These are phyloP conservation scores for Anas bahamensis DNA, from an alignment of 2,797 vertebrate species.

Conservation along the genomic window DNA sequence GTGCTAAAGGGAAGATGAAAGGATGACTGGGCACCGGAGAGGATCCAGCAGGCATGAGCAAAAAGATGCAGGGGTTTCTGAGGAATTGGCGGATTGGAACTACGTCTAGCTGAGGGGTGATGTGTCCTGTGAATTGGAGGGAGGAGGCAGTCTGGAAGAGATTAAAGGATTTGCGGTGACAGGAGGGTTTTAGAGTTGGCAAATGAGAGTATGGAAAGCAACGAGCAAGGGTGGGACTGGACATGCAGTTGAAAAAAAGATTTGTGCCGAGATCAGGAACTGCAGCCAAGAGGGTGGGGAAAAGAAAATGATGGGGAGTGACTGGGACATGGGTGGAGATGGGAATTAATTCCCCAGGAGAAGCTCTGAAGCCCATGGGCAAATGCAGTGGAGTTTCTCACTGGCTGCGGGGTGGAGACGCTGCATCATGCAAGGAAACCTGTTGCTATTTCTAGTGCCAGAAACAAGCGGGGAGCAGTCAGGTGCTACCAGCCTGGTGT, in stretches of 20 bases:
- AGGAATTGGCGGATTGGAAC: background rate
- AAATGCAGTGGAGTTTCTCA: conserved; percentile 46
- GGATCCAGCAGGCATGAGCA: background rate
- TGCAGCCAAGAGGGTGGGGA: conserved; percentile 53
- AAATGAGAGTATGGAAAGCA: conserved; percentile 38
- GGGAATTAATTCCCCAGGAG: conserved; percentile 46
- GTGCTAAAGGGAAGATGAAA: background rate
- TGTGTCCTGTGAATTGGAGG: conserved; percentile 6
- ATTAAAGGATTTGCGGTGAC: conserved; percentile 18
- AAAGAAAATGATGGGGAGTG: conserved; percentile 5
- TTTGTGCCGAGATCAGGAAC: conserved; percentile 12
- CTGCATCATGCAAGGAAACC: conserved; percentile 32
- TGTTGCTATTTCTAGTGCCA: conserved; percentile 35
- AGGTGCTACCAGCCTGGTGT: conserved; percentile 36
- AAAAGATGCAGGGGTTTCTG: background rate
- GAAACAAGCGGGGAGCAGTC: conserved; percentile 25
- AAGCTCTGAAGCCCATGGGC: conserved; percentile 29
- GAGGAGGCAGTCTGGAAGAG: conserved; percentile 13
- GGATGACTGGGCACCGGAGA: background rate
- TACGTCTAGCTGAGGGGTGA: background rate
- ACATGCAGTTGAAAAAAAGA: background rate
- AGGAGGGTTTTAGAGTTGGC: background rate
- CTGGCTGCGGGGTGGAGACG: conserved; percentile 32
- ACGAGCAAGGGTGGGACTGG: conserved; percentile 27
- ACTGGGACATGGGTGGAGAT: conserved; percentile 55